These are phyloP conservation scores for Mionectes macconnelli DNA, from an alignment of 2,113 vertebrate species.

Conservation along the genomic window DNA sequence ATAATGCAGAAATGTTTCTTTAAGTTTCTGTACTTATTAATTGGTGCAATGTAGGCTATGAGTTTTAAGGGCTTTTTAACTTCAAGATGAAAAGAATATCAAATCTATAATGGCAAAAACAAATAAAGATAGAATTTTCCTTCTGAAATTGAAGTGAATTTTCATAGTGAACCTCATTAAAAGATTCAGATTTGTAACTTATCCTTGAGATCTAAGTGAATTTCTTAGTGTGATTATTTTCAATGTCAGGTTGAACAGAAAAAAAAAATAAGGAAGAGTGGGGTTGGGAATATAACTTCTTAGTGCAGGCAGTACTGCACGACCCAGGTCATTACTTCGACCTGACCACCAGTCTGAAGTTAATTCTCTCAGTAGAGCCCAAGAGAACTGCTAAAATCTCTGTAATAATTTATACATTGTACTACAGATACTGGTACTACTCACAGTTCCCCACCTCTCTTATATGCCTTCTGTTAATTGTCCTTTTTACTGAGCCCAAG, in stretches of 20 bases:
- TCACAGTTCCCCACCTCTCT: background rate
- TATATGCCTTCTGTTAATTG: background rate
- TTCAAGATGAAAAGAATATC: background rate
- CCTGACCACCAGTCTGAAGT: background rate
- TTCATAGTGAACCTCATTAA: background rate
- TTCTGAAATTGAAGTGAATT: background rate
- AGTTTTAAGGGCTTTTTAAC: background rate
- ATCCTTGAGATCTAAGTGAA: background rate
- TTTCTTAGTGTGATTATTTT: background rate
- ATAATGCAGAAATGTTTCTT: background rate
- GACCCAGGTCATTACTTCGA: background rate
- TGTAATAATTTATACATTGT: background rate
- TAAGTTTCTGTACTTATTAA: background rate
- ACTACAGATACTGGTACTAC: background rate
- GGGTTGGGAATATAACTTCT: background rate
- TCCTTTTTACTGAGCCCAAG: background rate
- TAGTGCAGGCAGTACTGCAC: rapidly evolving
- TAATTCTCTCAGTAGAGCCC: background rate
- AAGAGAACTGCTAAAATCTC: background rate
- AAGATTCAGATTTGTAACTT: background rate
- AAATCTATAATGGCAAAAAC: background rate
- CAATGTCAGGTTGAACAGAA: background rate
- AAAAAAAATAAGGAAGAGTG: background rate
- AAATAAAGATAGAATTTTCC: background rate
- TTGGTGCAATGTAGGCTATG: background rate